Evolutionary conservation across 2,797 vertebrate genomes (phyloP), one percentile per base, ranked within the genome.

Genomic region (Ctenopoma kingsleyae): DNA sequence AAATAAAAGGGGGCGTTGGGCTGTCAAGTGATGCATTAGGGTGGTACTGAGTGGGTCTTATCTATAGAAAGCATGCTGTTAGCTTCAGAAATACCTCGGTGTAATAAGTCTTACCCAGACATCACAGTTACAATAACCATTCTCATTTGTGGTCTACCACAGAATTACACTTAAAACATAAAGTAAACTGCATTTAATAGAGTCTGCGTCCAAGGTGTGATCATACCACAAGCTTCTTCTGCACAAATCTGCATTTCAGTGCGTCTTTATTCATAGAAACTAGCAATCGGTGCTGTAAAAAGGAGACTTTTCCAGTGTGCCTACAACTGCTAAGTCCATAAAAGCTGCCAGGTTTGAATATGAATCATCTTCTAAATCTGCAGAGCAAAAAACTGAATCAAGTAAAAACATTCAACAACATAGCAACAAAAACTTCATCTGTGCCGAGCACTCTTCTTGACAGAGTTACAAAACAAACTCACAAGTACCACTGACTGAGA

Each of bases 21-120:
- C 92, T 74, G 91, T 87, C 84, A 87, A 80, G 79, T 80, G 78
- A 91, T 92, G 90, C 92, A 94, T 95, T 94, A 94, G 84, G 76
- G 79, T 75, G 76, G 38, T 54, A 80, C 81, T 88, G 85, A 93
- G 89, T 92, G 88, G 83, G 83, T 87, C 83, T 89, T 88, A 92
- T 92, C 90, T 89, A 86, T 87, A 83, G 86, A 88, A 88, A 88
- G 87, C 84, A 76, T 78, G 90, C 90, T 78, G 91, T 89, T 89
- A 81, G 85, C 78, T 61, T 82, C 83, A 81, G 87, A 88, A 86
- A 77, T 68, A 76, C 77, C 72, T 55, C 69, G 23, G 58, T 56
- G 66, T 60, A 57, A 32, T 67, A 72, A 74, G 81, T 86, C 87
- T 82, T 17, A 51, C 67, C 30, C 79, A 72, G 72, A 84, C 70